A percentile compares a stretch with the other conserved stretches of the same genome.
Conservation (phyloP, 2,888 invertebrate species). For the Steromphala cineraria region DNA sequence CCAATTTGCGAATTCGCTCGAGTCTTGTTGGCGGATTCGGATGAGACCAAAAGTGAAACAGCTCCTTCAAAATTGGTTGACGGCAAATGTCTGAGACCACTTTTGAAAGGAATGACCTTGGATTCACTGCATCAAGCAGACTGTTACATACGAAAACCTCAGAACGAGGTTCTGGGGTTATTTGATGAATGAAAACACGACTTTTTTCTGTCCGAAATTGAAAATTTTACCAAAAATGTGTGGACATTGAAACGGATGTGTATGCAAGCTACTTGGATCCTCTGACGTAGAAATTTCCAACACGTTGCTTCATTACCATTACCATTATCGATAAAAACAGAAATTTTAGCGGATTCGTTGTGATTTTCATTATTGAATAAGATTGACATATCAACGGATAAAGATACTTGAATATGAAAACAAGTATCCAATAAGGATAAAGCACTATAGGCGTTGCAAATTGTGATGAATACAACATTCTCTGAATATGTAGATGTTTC, state of each 20-base stretch:
- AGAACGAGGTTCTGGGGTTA: neutral
- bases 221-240: constrained; percentile 28
- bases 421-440: too few relatives aligned
- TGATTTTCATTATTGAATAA: neutral
- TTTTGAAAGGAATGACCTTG: constrained; percentile 47
- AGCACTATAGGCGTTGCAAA: too few relatives aligned
- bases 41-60: neutral
- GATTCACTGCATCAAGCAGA: constrained; percentile 31
- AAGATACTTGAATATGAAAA: neutral
- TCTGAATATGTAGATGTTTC: too few relatives aligned
- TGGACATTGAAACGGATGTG: constrained; percentile 48
- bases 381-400: neutral
- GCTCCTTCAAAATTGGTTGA: constrained; percentile 26
- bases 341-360: neutral
- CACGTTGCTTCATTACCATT: constrained; percentile 47
- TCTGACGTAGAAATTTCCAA: constrained; percentile 45
- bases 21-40: constrained; percentile 32
- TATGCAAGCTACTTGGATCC: constrained; percentile 40
- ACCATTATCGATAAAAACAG: constrained; percentile 40
- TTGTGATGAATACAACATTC: too few relatives aligned
- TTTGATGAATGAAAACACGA: constrained; percentile 22
- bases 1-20: constrained; percentile 46
- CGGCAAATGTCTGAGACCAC: constrained; percentile 31
- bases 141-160: constrained; percentile 27
- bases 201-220: constrained; percentile 38